Evolutionary conservation across 2,113 vertebrate genomes (phyloP).

Genomic region (Calidris pugnax): DNA sequence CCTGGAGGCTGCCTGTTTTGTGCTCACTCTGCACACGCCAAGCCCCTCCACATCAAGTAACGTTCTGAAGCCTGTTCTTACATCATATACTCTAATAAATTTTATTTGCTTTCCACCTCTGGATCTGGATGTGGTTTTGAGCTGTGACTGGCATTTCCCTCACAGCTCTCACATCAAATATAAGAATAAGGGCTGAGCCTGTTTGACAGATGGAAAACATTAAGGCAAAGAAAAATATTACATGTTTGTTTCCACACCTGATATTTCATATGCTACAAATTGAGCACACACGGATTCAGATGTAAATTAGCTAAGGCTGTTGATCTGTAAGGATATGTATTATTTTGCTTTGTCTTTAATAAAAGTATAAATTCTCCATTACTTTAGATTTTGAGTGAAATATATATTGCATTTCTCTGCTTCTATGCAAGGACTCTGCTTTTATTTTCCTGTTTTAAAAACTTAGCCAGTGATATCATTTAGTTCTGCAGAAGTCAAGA

Average conservation of each 20-base stretch:
- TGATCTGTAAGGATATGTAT: not conserved
- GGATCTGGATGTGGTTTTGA: not conserved
- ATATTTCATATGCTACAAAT: not conserved
- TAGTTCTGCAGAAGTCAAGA: not conserved
- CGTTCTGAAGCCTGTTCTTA: slow-evolving; percentile 21
- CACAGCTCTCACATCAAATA: not conserved
- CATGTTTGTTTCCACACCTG: not conserved
- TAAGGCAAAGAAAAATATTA: not conserved
- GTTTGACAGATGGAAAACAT: not conserved
- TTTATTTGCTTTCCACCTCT: not conserved
- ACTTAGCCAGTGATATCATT: not conserved
- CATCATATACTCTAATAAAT: not conserved
- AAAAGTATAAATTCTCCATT: not conserved
- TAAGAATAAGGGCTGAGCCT: not conserved
- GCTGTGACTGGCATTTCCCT: not conserved
- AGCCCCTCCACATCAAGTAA: not conserved
- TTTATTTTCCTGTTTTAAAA: not conserved
- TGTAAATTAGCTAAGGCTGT: not conserved
- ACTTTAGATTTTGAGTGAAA: not conserved
- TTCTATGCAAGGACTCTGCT: not conserved
- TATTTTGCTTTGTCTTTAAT: not conserved
- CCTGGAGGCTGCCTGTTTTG: not conserved
- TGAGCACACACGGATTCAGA: not conserved
- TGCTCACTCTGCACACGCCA: not conserved
- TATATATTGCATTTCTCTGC: not conserved